Base-by-base conservation (phyloP, 2,888 invertebrate genomes). In the Rhabditoides inermis region DNA sequence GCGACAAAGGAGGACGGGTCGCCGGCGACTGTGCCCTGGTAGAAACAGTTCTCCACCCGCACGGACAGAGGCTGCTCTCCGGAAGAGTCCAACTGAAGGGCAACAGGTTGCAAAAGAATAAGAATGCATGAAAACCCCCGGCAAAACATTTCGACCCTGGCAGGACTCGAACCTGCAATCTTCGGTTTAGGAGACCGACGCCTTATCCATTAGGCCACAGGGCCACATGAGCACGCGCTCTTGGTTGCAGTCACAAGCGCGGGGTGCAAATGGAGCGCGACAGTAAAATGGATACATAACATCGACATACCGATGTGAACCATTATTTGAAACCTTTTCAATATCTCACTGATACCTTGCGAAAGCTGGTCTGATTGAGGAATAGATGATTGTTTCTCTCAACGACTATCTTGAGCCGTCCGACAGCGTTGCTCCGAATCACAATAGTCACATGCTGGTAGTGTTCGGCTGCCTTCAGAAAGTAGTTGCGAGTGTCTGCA, bases 1-100 rank as follows among this genome's bases (percentile, higher is more conserved):
- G 94, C 92, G 25, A 92, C 94, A 63, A 88, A 88, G 23, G 92
- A 91, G 64, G 90, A 90, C 6, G 91, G 90, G 81, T 91, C 90
- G 81, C 91, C 91, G 79, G 89, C 90, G 54, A 95, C 91, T 3
- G 63, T 88, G 57, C 94, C 94, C 79, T 95, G 94, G 80, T 95
- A 95, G 83, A 92, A 95, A 79, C 95, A 95, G 81, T 94, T 92
- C 80, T 72, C 72, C 18, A 72, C 57, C 12, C 58, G 53, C 12
- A 55, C 48, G 47, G 55, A 53, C 26, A 69, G 37, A n/a, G 58
- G 53, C 18, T 65, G 52, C 39, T 68, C 70, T 7, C 70, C 72
- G 32, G 64, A 60, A 25, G 60, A 56, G 44, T 70, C 69, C 27
- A 72, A 54, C 68, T 71, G 55, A 49, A 65, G 54, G 2, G 25